phyloP scores from a whole-genome alignment of 2,113 vertebrate species.

The Casuarius casuarius region DNA sequence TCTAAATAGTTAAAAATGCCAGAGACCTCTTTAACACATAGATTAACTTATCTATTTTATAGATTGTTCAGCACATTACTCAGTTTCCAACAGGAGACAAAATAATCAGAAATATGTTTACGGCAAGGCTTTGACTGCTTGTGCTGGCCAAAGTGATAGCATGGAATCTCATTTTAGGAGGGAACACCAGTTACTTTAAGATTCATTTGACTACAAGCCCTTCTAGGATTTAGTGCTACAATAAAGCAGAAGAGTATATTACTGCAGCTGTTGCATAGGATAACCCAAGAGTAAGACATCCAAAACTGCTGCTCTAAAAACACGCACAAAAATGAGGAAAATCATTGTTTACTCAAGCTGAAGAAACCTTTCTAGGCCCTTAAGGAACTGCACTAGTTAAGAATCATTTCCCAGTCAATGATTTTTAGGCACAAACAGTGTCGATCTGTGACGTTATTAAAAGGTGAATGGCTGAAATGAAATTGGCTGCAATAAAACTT shows the following conservation, averaged over 20 bases:
- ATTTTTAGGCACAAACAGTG: constrained; percentile 65
- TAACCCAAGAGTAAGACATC: background rate
- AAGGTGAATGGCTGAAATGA: constrained; percentile 63
- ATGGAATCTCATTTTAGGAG: background rate
- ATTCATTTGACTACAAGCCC: background rate
- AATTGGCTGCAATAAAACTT: constrained; percentile 63
- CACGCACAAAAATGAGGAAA: background rate
- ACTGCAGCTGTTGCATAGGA: background rate
- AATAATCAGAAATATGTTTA: background rate
- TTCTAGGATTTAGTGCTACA: background rate
- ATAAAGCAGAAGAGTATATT: background rate
- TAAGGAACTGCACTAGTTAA: constrained; percentile 43
- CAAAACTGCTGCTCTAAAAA: background rate
- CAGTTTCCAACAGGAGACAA: background rate
- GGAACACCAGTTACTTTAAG: background rate
- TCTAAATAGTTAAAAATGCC: background rate
- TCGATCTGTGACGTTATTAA: constrained; percentile 68
- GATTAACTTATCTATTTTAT: background rate
- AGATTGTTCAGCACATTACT: background rate
- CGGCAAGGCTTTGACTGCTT: background rate
- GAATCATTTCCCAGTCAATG: constrained; percentile 68
- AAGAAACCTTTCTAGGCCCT: constrained; percentile 67
- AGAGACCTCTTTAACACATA: background rate
- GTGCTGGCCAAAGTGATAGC: background rate
- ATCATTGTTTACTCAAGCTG: background rate